These are phyloP conservation scores for Cossypha heuglini DNA, from an alignment of 2,797 vertebrate species.

Conservation along the genomic window DNA sequence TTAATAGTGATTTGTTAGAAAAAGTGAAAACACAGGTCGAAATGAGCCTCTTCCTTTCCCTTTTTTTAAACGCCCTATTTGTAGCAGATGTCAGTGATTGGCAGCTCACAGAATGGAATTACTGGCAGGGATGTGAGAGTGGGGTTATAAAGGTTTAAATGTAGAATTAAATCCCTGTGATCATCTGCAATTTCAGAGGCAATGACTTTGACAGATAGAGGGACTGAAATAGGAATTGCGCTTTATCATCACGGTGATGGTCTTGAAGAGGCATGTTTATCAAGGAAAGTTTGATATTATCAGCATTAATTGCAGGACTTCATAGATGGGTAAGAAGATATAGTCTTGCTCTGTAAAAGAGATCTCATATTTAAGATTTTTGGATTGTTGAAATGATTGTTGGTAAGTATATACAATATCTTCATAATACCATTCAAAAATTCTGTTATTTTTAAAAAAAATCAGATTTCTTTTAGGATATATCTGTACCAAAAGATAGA, in stretches of 20 bases:
- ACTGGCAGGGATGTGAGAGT: neutral
- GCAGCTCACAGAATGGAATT: neutral
- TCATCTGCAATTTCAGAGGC: neutral
- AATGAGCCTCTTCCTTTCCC: neutral
- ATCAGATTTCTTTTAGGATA: neutral
- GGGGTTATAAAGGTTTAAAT: neutral
- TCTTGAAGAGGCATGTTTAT: neutral
- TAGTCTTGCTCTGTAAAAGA: neutral
- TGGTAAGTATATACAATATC: neutral
- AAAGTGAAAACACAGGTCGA: neutral
- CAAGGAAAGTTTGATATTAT: neutral
- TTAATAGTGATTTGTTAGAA: neutral
- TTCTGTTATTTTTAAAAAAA: rapidly evolving
- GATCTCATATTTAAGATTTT: neutral
- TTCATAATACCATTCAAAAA: neutral
- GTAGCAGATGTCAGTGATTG: neutral
- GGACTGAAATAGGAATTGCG: neutral
- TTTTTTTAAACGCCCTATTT: neutral
- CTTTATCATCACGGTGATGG: neutral
- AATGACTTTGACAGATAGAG: neutral
- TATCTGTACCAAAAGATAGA: neutral
- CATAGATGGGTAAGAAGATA: neutral
- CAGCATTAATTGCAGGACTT: neutral
- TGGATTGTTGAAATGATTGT: neutral
- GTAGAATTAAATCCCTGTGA: neutral